Evolutionary conservation across 2,113 vertebrate species (phyloP).

Genomic region (Amblyornis subalaris): DNA sequence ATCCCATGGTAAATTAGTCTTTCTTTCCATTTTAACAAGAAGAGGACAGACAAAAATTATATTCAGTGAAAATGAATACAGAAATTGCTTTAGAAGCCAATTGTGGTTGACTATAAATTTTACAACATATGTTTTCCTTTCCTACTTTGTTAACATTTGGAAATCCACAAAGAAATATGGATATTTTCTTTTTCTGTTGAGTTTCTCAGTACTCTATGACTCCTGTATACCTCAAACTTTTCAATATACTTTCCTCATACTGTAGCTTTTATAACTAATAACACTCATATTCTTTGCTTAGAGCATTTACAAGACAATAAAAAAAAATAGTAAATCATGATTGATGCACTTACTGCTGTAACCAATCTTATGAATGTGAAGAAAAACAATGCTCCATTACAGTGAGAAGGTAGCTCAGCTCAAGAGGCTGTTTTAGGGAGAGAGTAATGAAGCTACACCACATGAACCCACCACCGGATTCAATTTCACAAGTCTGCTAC

Average conservation of each 20-base stretch:
- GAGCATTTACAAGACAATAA: slow-evolving; percentile 31
- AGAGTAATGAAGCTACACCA: background rate
- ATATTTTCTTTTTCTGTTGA: background rate
- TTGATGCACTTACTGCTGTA: background rate
- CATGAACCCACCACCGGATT: background rate
- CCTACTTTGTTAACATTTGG: background rate
- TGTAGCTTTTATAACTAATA: slow-evolving; percentile 4
- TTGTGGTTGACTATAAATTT: background rate
- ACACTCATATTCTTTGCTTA: slow-evolving; percentile 7
- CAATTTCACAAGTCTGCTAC: background rate
- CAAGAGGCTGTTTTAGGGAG: background rate
- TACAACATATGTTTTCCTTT: background rate
- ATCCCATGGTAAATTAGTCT: background rate
- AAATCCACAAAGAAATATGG: background rate
- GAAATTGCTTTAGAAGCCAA: background rate
- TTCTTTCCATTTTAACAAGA: background rate
- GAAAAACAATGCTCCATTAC: background rate
- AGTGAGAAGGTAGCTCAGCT: background rate
- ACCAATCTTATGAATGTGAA: background rate
- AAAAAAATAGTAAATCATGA: background rate
- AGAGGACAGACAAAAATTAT: background rate
- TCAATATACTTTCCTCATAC: slow-evolving; percentile 10
- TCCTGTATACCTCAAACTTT: background rate
- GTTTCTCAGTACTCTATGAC: background rate
- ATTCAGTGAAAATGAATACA: background rate